Percentiles rank a stretch among this genome's conserved stretches.
phyloP scores from a whole-genome alignment of 2,888 invertebrate species.

The Tuberolachnus salignus region DNA sequence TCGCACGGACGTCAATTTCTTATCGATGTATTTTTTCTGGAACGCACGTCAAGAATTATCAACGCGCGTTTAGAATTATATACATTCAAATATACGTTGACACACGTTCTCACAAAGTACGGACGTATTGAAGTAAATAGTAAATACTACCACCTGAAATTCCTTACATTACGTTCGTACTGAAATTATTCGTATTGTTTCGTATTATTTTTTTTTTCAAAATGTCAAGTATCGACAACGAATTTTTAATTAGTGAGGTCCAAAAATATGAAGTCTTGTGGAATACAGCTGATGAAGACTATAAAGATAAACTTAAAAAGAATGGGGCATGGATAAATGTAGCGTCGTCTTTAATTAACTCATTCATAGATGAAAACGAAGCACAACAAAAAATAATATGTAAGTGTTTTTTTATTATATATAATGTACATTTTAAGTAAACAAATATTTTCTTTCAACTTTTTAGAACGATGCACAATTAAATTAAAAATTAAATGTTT shows the following conservation, averaged over 20 bases:
- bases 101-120: slow-evolving; percentile 31
- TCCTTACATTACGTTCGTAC: not conserved
- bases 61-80: slow-evolving; percentile 25
- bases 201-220: slow-evolving; percentile 2
- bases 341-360: no score
- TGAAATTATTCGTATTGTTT: not conserved
- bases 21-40: slow-evolving; percentile 10
- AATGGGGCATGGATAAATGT: not conserved
- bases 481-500: slow-evolving; percentile 38
- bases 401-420: slow-evolving; percentile 19
- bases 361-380: no score
- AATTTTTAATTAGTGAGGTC: slow-evolving; percentile 37
- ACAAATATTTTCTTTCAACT: slow-evolving; percentile 20
- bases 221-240: slow-evolving; percentile 45
- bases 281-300: slow-evolving; percentile 15
- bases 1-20: slow-evolving; percentile 20
- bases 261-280: slow-evolving; percentile 45
- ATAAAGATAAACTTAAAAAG: not conserved
- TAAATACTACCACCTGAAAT: slow-evolving; percentile 34
- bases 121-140: slow-evolving; percentile 20
- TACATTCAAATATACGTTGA: not conserved
- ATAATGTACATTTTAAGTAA: slow-evolving; percentile 24
- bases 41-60: slow-evolving; percentile 14
- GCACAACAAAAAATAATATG: no score
- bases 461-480: no score